Base-by-base conservation (phyloP, 1,140 invertebrate species). In the Globodera ellingtonae region DNA sequence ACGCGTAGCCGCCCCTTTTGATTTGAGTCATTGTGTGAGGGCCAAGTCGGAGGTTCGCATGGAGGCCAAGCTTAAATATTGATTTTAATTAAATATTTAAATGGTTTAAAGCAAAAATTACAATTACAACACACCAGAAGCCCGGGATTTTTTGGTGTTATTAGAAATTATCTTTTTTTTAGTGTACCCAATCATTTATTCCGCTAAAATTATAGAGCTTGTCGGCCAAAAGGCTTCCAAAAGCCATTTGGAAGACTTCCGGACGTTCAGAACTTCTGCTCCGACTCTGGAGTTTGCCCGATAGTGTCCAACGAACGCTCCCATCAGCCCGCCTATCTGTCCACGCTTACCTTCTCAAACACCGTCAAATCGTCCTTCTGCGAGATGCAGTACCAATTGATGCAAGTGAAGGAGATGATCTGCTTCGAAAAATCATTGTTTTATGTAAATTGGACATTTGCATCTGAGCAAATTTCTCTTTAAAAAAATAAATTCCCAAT, bases 381-480 rank as follows among this genome's bases (percentile, higher is more conserved):
- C 44, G 83, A 83, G 74, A 87, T 88, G 50, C 86, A 87, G 82
- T 86, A 87, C 77, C 82, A 87, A 75, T 87, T 87, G 81, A 87
- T 86, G 21, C 85, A 77, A 7, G 84, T 83, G 82, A 87, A 87
- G 0, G 86, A 89, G 71, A 87, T 79, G 18, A 79, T 18, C 69
- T 72, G 35, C 15, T 1, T 35, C 3, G 35, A 35, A 35, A 35
- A 35, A 35, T 35, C 35, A 35, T 35, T 35, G 35, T 35, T 35
- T 35, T 35, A 35, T 3, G 35, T 35, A 35, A 35, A 35, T 35
- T 35, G 35, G 35, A 35, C 35, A 35, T 35, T 35, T 35, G 35
- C 35, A 35, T 35, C 35, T 3, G 35, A 35, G 35, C 35, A 3
- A 35, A 35, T 2, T 35, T 35, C 35, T 2, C 35, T 2, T 35